Percentiles rank a stretch among this genome's conserved stretches.
phyloP scores from a whole-genome alignment of 2,113 vertebrate genomes.

The Poecilia latipinna region DNA sequence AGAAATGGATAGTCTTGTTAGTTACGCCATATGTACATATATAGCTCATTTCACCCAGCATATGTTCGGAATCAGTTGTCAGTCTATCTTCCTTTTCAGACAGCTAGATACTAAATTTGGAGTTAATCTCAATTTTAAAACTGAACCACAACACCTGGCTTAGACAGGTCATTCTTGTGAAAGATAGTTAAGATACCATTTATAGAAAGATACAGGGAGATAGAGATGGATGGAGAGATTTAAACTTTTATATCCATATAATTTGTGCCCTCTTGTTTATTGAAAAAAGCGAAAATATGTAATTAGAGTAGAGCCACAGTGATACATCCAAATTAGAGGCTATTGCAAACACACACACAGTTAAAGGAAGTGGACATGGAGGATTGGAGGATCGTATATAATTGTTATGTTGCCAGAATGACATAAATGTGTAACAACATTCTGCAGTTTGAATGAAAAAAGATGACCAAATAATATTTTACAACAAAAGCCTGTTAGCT shows the following conservation, averaged over 20 bases:
- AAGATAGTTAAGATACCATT: too few relatives aligned
- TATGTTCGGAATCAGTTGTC: background rate
- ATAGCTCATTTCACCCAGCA: background rate
- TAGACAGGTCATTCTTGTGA: background rate
- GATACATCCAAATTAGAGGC: too few relatives aligned
- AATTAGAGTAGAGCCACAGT: too few relatives aligned
- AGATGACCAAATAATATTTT: background rate
- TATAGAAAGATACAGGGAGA: too few relatives aligned
- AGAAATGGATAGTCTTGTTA: background rate
- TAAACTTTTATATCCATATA: too few relatives aligned
- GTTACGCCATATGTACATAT: background rate
- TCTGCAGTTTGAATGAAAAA: background rate
- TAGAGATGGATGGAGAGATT: too few relatives aligned
- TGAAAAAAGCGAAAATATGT: too few relatives aligned
- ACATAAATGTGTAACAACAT: background rate
- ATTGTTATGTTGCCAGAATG: background rate
- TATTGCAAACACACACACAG: too few relatives aligned
- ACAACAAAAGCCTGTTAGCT: background rate
- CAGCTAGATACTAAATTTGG: background rate
- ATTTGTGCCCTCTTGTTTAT: too few relatives aligned
- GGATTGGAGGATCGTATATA: background rate
- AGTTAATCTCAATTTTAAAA: background rate
- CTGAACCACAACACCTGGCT: background rate
- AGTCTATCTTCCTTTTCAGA: too few relatives aligned
- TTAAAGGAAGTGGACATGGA: background rate